Evolutionary conservation across 2,888 invertebrate genomes (phyloP).

Genomic region (Nymphalis polychloros): DNA sequence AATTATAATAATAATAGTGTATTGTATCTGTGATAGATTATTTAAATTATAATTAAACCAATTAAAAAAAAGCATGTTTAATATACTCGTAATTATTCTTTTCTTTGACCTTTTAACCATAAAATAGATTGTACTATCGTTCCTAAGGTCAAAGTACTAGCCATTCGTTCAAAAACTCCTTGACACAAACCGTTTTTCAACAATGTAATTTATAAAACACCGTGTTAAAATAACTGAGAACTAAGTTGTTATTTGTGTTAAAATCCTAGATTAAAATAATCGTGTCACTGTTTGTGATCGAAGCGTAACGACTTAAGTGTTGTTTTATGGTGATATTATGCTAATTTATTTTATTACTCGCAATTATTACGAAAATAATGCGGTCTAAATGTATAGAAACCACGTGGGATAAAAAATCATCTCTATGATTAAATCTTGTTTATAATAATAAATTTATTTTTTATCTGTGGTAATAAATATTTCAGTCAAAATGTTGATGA

Average conservation of each 20-base stretch:
- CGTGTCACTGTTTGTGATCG: conserved; percentile 4
- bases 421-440: not conserved
- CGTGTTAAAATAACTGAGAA: not conserved
- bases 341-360: conserved; percentile 1
- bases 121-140: conserved; percentile 24
- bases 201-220: conserved; percentile 35
- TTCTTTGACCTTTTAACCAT: conserved; percentile 24
- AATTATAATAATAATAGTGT: too few relatives aligned
- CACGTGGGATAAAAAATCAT: not conserved
- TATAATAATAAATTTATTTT: too few relatives aligned
- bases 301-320: not conserved
- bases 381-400: not conserved
- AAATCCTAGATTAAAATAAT: not conserved
- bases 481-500: too few relatives aligned
- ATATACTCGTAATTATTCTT: conserved; percentile 7
- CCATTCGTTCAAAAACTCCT: conserved; percentile 28
- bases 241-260: not conserved
- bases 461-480: too few relatives aligned
- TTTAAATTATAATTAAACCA: too few relatives aligned
- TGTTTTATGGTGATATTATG: conserved; percentile 19
- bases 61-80: not conserved
- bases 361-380: conserved; percentile 1
- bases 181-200: conserved; percentile 28
- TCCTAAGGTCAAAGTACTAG: conserved; percentile 32
- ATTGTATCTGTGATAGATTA: too few relatives aligned